These are phyloP conservation scores for Archivesica marissinica DNA, from an alignment of 1,140 invertebrate genomes.

Conservation along the genomic window DNA sequence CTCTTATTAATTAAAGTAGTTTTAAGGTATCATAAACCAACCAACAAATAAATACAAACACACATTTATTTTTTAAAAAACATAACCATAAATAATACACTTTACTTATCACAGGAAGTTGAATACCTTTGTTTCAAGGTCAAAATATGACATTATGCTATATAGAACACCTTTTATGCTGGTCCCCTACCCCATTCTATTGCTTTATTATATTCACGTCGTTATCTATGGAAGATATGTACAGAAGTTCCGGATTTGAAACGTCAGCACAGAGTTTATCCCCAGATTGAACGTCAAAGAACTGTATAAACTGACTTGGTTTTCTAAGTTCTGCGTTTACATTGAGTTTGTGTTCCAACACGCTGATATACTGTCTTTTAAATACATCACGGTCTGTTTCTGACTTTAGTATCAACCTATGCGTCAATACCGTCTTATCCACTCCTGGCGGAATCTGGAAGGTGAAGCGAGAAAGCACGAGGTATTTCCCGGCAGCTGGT, in stretches of 20 bases:
- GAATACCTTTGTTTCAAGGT: no score
- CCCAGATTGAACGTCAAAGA: conserved; percentile 7
- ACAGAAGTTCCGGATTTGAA: conserved; percentile 14
- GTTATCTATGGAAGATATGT: conserved; percentile 24
- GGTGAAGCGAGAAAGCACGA: conserved; percentile 14
- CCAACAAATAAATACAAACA: no score
- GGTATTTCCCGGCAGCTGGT: conserved; percentile 6
- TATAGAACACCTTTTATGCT: no score
- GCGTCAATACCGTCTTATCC: neutral
- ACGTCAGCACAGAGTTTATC: neutral
- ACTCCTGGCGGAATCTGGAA: conserved; percentile 1
- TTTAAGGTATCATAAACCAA: no score
- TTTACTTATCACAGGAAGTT: no score
- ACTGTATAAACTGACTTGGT: conserved; percentile 5
- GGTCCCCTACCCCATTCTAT: no score
- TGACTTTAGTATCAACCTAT: neutral
- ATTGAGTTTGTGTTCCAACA: neutral
- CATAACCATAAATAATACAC: no score
- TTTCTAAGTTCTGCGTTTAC: neutral
- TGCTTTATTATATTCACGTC: conserved; percentile 21
- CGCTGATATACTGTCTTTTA: conserved; percentile 4
- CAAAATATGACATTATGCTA: no score
- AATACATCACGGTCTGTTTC: neutral
- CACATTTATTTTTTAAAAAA: no score
- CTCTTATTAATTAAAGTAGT: no score